These are phyloP conservation scores for Thymelicus acteon DNA, from an alignment of 2,888 invertebrate species.

Conservation along the genomic window DNA sequence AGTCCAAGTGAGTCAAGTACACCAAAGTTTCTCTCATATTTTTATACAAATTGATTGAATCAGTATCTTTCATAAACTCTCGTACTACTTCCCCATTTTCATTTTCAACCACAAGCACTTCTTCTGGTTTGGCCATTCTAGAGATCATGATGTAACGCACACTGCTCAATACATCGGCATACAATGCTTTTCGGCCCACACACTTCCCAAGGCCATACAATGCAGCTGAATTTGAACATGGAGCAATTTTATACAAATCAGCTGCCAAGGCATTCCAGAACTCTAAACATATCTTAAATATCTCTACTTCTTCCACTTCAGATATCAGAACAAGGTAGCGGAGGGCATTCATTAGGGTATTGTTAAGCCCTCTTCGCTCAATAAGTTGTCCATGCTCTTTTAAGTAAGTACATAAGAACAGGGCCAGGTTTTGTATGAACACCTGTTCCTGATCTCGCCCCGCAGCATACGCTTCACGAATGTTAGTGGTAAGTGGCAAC, in stretches of 20 bases:
- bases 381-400: slow-evolving; percentile 97
- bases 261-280: slow-evolving; percentile 98
- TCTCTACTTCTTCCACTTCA: slow-evolving; percentile 99
- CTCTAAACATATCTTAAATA: slow-evolving; percentile 99
- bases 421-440: slow-evolving; percentile 98
- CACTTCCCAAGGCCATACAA: slow-evolving; percentile 72
- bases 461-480: slow-evolving; percentile 96
- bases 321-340: slow-evolving; percentile 96
- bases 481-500: slow-evolving; percentile 95
- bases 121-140: slow-evolving; percentile 99
- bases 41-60: slow-evolving; percentile 99
- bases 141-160: slow-evolving; percentile 99
- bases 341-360: slow-evolving; percentile 92
- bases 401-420: slow-evolving; percentile 98
- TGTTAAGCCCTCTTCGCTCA: slow-evolving; percentile 91
- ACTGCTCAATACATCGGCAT: slow-evolving; percentile 92
- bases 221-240: slow-evolving; percentile 84
- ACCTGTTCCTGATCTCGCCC: slow-evolving; percentile 99
- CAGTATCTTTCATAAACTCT: slow-evolving; percentile 99
- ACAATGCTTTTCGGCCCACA: slow-evolving; percentile 88
- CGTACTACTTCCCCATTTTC: slow-evolving; percentile 99
- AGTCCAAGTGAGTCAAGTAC: slow-evolving; percentile 99
- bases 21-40: slow-evolving; percentile 99
- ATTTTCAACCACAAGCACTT: slow-evolving; percentile 99
- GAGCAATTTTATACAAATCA: slow-evolving; percentile 95